Base-by-base conservation (phyloP, 2,888 invertebrate genomes). In the Drosophila kokeensis region DNA sequence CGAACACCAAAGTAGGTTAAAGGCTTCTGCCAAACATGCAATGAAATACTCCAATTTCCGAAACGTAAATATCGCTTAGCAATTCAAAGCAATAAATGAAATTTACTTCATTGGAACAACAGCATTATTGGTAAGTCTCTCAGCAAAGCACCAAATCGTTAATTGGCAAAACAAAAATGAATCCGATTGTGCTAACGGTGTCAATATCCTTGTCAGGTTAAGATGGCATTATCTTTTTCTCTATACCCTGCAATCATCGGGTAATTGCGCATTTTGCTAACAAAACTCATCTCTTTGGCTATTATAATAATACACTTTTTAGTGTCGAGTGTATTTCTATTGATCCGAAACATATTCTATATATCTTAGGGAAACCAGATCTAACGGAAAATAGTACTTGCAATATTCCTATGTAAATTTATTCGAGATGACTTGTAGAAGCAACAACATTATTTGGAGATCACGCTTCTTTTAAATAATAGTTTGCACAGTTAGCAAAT, bases 1-100 rank as follows among this genome's bases (percentile, higher is more conserved):
- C 53, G 55, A 52, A 61, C 55, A 73, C 58, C 42, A 71, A 73
- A 48, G 40, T 52, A 57, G 64, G 58, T 64, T 48, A 34, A 60
- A 57, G 38, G 42, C 40, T 55, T 69, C 24, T 30, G n/a, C 18
- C 36, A 58, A 65, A 48, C 29, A 6, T 42, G 13, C 24, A 42
- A 53, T 54, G 24, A 53, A 54, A 30, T 36, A 24, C 36, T 8
- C 50, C 38, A 30, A 27, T 60, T 21, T 40, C 1, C 6, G 15
- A 48, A 48, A 13, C 48, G 3, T 32, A 18, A 40, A 29, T 38
- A 15, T 50, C n/a, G 29, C 13, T 34, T 24, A 4, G n/a, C 29
- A 55, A 38, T 48, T 48, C 4, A 29, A 48, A 18, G 5, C 34
- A 49, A 60, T 18, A 49, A 49, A 24, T 45, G 0, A 15, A 24